Evolutionary conservation across 2,113 vertebrate genomes (phyloP), one percentile per base, ranked within the genome.

Genomic region (Lates calcarifer): DNA sequence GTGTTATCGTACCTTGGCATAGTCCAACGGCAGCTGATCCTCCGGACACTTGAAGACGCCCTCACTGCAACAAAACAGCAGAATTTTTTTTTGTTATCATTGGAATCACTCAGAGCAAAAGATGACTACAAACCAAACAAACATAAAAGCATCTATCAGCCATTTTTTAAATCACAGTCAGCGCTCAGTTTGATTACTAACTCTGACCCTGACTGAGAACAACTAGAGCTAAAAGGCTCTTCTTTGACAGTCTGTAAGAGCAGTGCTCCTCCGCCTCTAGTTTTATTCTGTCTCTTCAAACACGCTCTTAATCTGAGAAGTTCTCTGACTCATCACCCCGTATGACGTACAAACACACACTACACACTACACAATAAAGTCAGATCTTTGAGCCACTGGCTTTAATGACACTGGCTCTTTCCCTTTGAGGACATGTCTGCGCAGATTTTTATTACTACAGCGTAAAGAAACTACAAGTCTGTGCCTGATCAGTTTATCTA

Each of bases 11-110:
- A 98, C 97, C 97, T 98, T 98, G 90, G 97, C 97, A 22, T 98
- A 98, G 91, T 98, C 97, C 80, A 98, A 93, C 0, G 97, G 96
- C 60, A 98, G 95, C 87, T 98, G 97, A 61, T 98, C 97, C 92
- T 98, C 97, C 0, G 97, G 97, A 83, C 97, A 98, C 89, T 98
- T 98, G 93, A 98, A 98, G 68, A 98, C 96, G 0, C 97, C 97
- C 93, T 97, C 97, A 14, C 97, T 98, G 95, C 41, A 95, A 95
- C 33, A 89, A 56, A 67, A 80, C 63, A 61, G 65, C 31, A 82
- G 12, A 79, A 4, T 20, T 6, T 37, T 10, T 9, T 37, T 57
- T 45, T 33, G 58, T 89, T 86, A 76, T 61, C 35, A 49, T 41
- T 68, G 2, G n/a, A 62, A 62, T 74, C 41, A 33, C 14, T 22